Evolutionary conservation across 2,797 vertebrate genomes (phyloP).

Genomic region (Coregonus sp.): DNA sequence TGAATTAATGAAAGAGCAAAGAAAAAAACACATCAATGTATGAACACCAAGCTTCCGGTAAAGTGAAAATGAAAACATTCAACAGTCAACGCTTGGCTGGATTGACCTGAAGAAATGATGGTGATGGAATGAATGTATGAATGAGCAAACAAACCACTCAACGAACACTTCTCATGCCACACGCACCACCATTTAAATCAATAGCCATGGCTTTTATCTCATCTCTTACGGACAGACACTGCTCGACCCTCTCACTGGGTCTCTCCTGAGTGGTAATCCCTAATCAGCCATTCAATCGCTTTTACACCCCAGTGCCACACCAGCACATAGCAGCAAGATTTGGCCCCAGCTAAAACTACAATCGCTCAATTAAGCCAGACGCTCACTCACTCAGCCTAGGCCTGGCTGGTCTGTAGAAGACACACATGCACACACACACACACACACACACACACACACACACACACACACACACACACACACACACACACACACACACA

Average conservation of each 20-base stretch:
- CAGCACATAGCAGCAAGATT: slow-evolving; percentile 60
- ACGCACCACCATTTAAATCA: slow-evolving; percentile 55
- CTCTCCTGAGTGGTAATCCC: slow-evolving; percentile 62
- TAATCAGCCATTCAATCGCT: slow-evolving; percentile 73
- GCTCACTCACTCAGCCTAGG: slow-evolving; percentile 51
- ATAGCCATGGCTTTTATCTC: slow-evolving; percentile 48
- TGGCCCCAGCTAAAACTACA: slow-evolving; percentile 59
- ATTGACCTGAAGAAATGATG: not conserved
- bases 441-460: slow-evolving; percentile 18
- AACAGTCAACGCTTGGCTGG: not conserved
- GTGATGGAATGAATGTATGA: slow-evolving; percentile 20
- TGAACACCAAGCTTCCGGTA: not conserved
- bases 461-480: slow-evolving; percentile 18
- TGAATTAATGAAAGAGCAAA: not conserved
- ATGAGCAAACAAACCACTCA: slow-evolving; percentile 37
- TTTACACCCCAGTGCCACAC: slow-evolving; percentile 62
- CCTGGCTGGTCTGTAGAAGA: slow-evolving; percentile 48
- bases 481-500: slow-evolving; percentile 13
- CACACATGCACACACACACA: slow-evolving; percentile 12
- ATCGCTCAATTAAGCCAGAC: slow-evolving; percentile 61
- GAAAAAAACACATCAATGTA: not conserved
- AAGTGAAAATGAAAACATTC: not conserved
- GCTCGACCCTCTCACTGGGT: slow-evolving; percentile 57
- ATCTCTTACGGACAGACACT: slow-evolving; percentile 20
- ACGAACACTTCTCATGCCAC: slow-evolving; percentile 29